Percentiles rank a stretch among this genome's conserved stretches.
Evolutionary conservation across 1,140 invertebrate genomes (phyloP).

Genomic region (Pissodes strobi): DNA sequence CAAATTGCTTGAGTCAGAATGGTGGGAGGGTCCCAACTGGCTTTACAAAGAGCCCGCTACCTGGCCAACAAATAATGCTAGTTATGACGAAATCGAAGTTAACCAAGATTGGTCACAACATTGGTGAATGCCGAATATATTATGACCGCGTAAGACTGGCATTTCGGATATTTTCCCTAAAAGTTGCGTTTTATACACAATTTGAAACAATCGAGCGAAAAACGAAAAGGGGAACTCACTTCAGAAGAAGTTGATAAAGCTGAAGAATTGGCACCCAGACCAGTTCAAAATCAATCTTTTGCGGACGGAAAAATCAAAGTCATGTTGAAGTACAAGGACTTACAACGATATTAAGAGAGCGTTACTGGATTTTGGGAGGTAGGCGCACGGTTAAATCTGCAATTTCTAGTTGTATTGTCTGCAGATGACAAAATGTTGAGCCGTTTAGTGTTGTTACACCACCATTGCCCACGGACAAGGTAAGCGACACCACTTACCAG

Average conservation of each 20-base stretch:
- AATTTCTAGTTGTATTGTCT: slow-evolving; percentile 44
- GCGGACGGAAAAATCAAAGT: slow-evolving; percentile 6
- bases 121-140: too few species aligned
- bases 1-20: slow-evolving; percentile 48
- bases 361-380: too few species aligned
- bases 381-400: slow-evolving; percentile 40
- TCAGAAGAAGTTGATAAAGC: slow-evolving; percentile 28
- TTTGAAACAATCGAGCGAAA: too few species aligned
- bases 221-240: too few species aligned
- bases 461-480: slow-evolving; percentile 44
- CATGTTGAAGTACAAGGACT: slow-evolving; percentile 30
- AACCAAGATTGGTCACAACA: too few species aligned
- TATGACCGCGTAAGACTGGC: too few species aligned
- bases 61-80: background rate
- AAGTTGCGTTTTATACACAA: slow-evolving; percentile 43
- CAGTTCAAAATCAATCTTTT: slow-evolving; percentile 9
- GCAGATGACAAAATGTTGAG: slow-evolving; percentile 43
- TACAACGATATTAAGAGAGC: slow-evolving; percentile 20
- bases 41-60: background rate
- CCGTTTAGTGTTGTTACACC: slow-evolving; percentile 30
- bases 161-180: slow-evolving; percentile 34
- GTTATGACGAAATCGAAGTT: slow-evolving; percentile 29
- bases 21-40: too few species aligned
- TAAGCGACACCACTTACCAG: slow-evolving; percentile 44
- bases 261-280: slow-evolving; percentile 27